Percentiles rank a stretch among this genome's conserved stretches.
Evolutionary conservation across 2,888 invertebrate species (phyloP).

Genomic region (Cheilosia vernalis): DNA sequence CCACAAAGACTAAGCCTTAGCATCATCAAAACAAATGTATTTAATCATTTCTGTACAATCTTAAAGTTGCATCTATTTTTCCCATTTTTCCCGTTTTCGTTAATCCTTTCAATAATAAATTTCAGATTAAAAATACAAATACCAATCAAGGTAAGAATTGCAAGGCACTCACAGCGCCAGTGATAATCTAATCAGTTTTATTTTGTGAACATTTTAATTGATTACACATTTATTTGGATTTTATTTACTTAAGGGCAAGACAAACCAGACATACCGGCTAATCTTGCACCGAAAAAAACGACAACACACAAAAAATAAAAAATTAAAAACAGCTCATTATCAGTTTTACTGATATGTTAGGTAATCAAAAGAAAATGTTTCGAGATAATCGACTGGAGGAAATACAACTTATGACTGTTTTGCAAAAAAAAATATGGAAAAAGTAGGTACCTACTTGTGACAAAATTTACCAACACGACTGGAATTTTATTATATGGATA

Average conservation of each 20-base stretch:
- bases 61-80: background rate
- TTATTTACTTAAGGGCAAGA: conserved; percentile 54
- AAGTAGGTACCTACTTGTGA: conserved; percentile 16
- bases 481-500: conserved; percentile 19
- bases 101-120: conserved; percentile 40
- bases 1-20: too few species aligned
- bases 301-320: background rate
- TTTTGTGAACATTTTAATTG: conserved; percentile 36
- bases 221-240: conserved; percentile 40
- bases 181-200: conserved; percentile 13
- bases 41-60: too few species aligned
- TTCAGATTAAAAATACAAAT: conserved; percentile 26
- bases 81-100: conserved; percentile 8
- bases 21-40: too few species aligned
- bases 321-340: conserved; percentile 31
- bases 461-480: conserved; percentile 22
- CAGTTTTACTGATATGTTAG: conserved; percentile 62
- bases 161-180: conserved; percentile 19
- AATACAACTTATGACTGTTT: conserved; percentile 9
- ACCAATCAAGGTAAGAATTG: conserved; percentile 45
- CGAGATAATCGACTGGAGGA: conserved; percentile 49
- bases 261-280: conserved; percentile 69
- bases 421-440: conserved; percentile 27
- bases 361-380: conserved; percentile 56
- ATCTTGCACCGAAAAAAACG: conserved; percentile 29